These are phyloP conservation scores for Girardia tigrina DNA, from an alignment of 2,888 invertebrate genomes.

Conservation along the genomic window DNA sequence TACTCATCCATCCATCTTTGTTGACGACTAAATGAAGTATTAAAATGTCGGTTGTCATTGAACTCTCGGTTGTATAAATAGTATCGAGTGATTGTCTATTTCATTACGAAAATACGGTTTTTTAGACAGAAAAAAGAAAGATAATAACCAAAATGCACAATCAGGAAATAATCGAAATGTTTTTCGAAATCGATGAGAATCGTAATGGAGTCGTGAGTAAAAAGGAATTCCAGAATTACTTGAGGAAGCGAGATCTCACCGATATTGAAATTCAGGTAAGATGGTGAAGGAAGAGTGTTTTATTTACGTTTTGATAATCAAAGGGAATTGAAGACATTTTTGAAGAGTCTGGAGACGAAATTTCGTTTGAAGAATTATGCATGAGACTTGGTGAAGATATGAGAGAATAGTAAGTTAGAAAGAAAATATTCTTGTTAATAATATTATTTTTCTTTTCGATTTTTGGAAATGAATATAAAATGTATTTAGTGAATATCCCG, in stretches of 20 bases:
- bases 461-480: no score
- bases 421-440: background rate
- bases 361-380: slow-evolving; percentile 2
- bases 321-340: background rate
- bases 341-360: background rate
- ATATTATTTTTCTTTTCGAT: background rate
- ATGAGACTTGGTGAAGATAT: background rate
- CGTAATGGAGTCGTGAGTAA: background rate
- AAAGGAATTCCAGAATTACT: background rate
- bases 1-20: background rate
- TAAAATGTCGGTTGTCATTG: background rate
- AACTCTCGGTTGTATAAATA: no score
- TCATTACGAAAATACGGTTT: no score
- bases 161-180: background rate
- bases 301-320: background rate
- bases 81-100: background rate
- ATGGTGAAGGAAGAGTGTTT: background rate
- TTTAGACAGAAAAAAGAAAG: background rate
- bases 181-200: background rate
- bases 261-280: background rate
- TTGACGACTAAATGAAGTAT: background rate
- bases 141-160: background rate
- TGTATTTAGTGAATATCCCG: background rate
- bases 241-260: background rate
- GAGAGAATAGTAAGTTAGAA: background rate